A percentile compares a stretch with the other conserved stretches of the same genome.
Conservation (phyloP, 2,797 vertebrate genomes). For the Rhodeus uyekii region DNA sequence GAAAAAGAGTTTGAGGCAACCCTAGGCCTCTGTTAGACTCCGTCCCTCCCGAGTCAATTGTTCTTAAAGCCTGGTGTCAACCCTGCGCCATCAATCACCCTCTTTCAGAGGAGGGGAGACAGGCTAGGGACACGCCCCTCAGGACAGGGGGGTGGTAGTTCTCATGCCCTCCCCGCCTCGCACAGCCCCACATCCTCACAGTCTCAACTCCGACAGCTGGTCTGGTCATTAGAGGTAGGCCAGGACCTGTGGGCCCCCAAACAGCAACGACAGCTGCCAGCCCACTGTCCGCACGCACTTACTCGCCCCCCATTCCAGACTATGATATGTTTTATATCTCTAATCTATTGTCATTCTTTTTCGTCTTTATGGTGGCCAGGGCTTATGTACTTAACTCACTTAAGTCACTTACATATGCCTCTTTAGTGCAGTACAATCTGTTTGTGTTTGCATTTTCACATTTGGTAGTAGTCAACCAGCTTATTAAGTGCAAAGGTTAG, state of each 20-base stretch:
- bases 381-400: constrained; percentile 39
- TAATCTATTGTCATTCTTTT: constrained; percentile 68
- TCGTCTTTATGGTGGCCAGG: constrained; percentile 57
- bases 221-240: constrained; percentile 81
- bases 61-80: constrained; percentile 82
- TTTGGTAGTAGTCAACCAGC: background rate
- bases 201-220: constrained; percentile 84
- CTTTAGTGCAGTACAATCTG: constrained; percentile 5
- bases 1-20: constrained; percentile 75
- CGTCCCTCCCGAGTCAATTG: constrained; percentile 81
- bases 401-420: constrained; percentile 42
- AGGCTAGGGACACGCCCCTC: constrained; percentile 79
- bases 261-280: constrained; percentile 83
- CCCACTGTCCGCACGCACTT: constrained; percentile 64
- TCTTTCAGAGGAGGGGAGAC: constrained; percentile 81
- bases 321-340: constrained; percentile 73
- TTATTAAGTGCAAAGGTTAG: constrained; percentile 33
- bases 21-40: constrained; percentile 74
- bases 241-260: constrained; percentile 76
- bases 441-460: constrained; percentile 20
- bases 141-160: constrained; percentile 82
- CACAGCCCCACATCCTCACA: constrained; percentile 75
- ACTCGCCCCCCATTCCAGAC: constrained; percentile 63
- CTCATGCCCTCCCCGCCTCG: constrained; percentile 85
- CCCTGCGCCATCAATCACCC: constrained; percentile 83